phyloP scores from a whole-genome alignment of 2,888 invertebrate species.

The Cataglyphis albicans region DNA sequence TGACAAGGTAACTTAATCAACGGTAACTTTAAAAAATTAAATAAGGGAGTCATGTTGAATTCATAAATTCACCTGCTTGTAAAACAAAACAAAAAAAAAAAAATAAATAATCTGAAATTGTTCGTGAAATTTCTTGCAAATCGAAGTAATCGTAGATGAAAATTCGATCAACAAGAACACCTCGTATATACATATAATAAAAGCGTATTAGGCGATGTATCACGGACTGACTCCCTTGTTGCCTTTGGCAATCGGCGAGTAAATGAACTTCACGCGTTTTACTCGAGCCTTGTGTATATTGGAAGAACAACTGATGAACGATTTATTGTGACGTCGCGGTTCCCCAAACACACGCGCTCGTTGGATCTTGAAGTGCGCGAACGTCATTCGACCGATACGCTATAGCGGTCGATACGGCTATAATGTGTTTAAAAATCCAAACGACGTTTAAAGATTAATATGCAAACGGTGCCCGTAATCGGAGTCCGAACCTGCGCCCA shows the following conservation, averaged over 20 bases:
- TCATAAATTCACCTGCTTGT: not conserved
- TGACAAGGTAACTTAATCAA: not conserved
- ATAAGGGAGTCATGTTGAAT: not conserved
- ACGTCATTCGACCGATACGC: not conserved
- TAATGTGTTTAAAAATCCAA: constrained; percentile 49
- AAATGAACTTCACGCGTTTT: constrained; percentile 10
- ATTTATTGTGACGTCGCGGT: constrained; percentile 27
- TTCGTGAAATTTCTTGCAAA: not conserved
- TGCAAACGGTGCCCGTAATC: not conserved
- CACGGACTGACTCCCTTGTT: not conserved
- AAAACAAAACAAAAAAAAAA: not conserved
- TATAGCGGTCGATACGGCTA: constrained; percentile 11
- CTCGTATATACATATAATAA: not conserved
- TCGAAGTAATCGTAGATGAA: not conserved
- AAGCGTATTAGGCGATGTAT: not conserved
- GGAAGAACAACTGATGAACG: constrained; percentile 1
- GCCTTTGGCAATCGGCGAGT: not conserved
- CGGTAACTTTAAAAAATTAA: not conserved
- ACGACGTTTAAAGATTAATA: constrained; percentile 34
- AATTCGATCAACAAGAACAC: not conserved
- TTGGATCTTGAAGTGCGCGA: constrained; percentile 1
- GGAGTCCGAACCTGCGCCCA: not conserved
- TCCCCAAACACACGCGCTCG: not conserved
- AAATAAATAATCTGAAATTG: not conserved
- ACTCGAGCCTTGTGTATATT: not conserved